Base-by-base conservation (phyloP, 1,140 invertebrate species). In the Drosophila arizonae region DNA sequence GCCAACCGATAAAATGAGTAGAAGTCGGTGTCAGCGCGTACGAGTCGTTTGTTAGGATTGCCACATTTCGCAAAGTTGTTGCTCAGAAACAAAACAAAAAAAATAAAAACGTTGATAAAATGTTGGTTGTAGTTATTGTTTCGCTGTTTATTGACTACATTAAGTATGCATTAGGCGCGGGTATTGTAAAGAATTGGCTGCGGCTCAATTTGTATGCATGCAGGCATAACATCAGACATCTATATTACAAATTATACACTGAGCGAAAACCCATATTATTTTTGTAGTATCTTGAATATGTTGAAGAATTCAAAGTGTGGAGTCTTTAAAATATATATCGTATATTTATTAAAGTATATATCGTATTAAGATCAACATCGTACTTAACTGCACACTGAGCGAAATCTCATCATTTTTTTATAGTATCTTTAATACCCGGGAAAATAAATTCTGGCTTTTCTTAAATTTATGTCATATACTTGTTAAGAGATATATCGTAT, bases 81-180 rank as follows among this genome's bases (percentile, higher is more conserved):
- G 50, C 63, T 74, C 4, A 39, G 15, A 24, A 50, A 57, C 21
- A 24, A 24, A 0, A 24, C 0, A 30, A 30, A 30, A 5, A 30
- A 5, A 30, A 30, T 0, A 43, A 6, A 11, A 24, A 24, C 1
- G 17, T 33, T 66, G 64, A 62, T 63, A 66, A 69, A 65, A 69
- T 24, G 3, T 77, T 73, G 60, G 28, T 26, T 60, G 26, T 50
- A 33, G 28, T 24, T 68, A 11, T 58, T 54, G 15, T 57, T 57
- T 72, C 74, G 62, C 68, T 54, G 68, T 54, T 17, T 17, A 17
- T 17, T 48, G 64, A 71, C 76, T 70, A 76, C 72, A 87, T 87
- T 87, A 87, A 87, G 79, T 88, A 87, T 87, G 82, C 82, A 87
- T 87, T 87, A 82, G 60, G 82, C 79, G 70, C 48, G 72, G 76